Conservation (phyloP, 2,888 invertebrate species). For the Zhengitettix transpicula region DNA sequence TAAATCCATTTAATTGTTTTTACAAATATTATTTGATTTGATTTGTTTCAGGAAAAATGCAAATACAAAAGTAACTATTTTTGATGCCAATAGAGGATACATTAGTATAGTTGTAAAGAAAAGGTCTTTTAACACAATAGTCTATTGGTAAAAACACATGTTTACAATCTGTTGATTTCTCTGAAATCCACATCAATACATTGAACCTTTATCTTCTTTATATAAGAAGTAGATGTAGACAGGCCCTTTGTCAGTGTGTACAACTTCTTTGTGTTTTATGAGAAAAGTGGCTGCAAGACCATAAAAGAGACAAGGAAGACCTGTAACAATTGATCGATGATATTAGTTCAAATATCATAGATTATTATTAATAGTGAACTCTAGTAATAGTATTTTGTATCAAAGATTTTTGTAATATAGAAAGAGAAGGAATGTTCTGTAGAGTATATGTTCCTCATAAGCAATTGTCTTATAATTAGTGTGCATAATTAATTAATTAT, state of each 20-base stretch:
- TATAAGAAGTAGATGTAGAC: constrained; percentile 77
- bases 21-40: background rate
- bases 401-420: too few relatives aligned
- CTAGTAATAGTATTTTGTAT: too few relatives aligned
- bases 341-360: too few relatives aligned
- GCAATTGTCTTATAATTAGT: too few relatives aligned
- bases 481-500: too few relatives aligned
- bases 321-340: constrained; percentile 30
- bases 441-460: too few relatives aligned
- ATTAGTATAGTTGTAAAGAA: background rate
- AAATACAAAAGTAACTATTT: background rate
- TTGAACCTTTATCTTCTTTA: constrained; percentile 72
- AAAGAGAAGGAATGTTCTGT: too few relatives aligned
- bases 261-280: constrained; percentile 62
- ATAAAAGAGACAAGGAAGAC: constrained; percentile 80
- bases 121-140: background rate
- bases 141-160: background rate
- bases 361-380: too few relatives aligned
- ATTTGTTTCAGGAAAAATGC: background rate
- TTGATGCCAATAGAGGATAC: background rate
- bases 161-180: background rate
- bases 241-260: constrained; percentile 49
- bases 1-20: background rate
- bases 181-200: constrained; percentile 33
- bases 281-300: constrained; percentile 72